Evolutionary conservation across 92 coral and sea anemone species (phyloP).

Genomic region (Parazoanthus atlanticus): DNA sequence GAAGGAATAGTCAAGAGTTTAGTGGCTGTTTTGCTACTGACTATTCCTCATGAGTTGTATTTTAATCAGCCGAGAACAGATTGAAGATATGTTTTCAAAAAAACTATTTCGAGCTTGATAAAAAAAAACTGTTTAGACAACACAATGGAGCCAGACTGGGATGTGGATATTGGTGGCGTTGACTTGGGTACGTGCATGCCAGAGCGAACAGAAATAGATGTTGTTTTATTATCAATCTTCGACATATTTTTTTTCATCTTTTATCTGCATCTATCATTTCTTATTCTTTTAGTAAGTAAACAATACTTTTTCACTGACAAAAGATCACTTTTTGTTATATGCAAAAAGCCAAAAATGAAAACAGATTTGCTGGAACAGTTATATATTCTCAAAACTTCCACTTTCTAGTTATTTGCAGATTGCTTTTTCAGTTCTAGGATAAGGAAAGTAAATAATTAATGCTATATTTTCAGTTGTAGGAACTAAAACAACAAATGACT

Average conservation of each 20-base stretch:
- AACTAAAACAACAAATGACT: too few relatives aligned
- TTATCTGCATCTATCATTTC: background rate
- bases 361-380: too few relatives aligned
- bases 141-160: background rate
- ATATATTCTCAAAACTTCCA: too few relatives aligned
- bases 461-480: too few relatives aligned
- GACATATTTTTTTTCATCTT: background rate
- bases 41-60: background rate
- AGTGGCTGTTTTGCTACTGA: background rate
- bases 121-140: background rate
- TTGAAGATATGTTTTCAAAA: background rate
- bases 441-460: too few relatives aligned
- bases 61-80: background rate
- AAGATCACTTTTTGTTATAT: too few relatives aligned
- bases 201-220: background rate
- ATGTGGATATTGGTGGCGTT: background rate
- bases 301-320: too few relatives aligned
- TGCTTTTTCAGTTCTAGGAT: too few relatives aligned
- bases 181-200: constrained; percentile 17
- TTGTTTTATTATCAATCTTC: background rate
- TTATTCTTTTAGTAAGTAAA: too few relatives aligned
- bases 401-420: too few relatives aligned
- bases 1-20: background rate
- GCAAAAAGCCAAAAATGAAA: too few relatives aligned
- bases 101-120: background rate